Base-by-base conservation (phyloP, 2,113 vertebrate genomes). In the Chelonoidis abingdonii region DNA sequence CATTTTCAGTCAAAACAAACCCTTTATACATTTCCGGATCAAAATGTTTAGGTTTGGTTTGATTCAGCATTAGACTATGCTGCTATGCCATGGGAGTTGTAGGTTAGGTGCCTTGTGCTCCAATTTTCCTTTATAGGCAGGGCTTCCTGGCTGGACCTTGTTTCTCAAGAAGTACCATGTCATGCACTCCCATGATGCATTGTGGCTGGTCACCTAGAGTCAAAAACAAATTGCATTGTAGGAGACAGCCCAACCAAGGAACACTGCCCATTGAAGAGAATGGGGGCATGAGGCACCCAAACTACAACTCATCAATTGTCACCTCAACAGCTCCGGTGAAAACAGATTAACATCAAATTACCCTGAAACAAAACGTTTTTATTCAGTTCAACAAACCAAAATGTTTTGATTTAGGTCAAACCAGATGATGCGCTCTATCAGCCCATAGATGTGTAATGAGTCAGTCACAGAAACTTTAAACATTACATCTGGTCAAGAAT, bases 111-210 rank as follows among this genome's bases (percentile, higher is more conserved):
- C 9, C 62, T 62, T 65, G 76, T 56, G 1, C 85, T 92, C 81
- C 90, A 5, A 31, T 89, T 97, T 86, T 89, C 24, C 82, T 96
- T 94, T 81, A 35, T 72, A 88, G 69, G n/a, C 17, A 75, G 21
- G n/a, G 49, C 6, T 89, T 6, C 52, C 12, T 78, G 78, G 69
- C 88, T 83, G 88, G 2, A 9, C 49, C 91, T 1, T 35, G 59
- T 82, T 54, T 95, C 24, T 80, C 12, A 9, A 53, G 86, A 87
- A 84, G 72, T 89, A n/a, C 38, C 41, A 84, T 49, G 29, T 24
- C 22, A 44, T 44, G 85, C 92, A 86, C n/a, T 84, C 54, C 22
- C 57, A 35, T 78, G 10, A 75, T 93, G 41, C 89, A 89, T 4
- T 9, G 86, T 16, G 81, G 50, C 17, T 92, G 52, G 94, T 91